phyloP scores from a whole-genome alignment of 2,888 invertebrate species.

The Coenonympha arcania region DNA sequence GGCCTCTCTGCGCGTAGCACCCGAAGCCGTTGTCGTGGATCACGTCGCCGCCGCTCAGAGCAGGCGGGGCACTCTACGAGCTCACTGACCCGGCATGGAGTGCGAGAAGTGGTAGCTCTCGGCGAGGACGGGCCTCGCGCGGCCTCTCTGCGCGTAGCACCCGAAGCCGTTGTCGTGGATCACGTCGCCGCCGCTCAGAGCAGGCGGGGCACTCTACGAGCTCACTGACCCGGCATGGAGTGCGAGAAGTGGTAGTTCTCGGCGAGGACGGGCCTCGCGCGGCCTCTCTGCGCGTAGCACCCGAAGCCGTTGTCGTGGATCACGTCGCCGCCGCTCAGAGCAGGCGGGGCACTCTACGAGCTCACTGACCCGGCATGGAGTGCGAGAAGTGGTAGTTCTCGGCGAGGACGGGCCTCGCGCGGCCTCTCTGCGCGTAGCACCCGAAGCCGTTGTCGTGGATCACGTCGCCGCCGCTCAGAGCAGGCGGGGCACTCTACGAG shows the following conservation, averaged over 20 bases:
- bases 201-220: no score
- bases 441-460: conserved; percentile 52
- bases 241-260: conserved; percentile 62
- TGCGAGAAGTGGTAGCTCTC: conserved; percentile 62
- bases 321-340: conserved; percentile 62
- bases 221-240: conserved; percentile 64
- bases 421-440: conserved; percentile 53
- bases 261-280: conserved; percentile 44
- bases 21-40: conserved; percentile 54
- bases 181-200: conserved; percentile 62
- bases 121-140: conserved; percentile 45
- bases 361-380: conserved; percentile 52
- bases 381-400: conserved; percentile 62
- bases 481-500: no score
- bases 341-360: no score
- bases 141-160: conserved; percentile 53
- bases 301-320: conserved; percentile 54
- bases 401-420: conserved; percentile 45
- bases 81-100: conserved; percentile 52
- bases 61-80: no score
- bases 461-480: conserved; percentile 62
- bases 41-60: conserved; percentile 62
- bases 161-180: conserved; percentile 54
- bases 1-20: conserved; percentile 53
- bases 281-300: conserved; percentile 53